Conservation (phyloP, 2,797 vertebrate species). For the Gadopsis bispinosus region DNA sequence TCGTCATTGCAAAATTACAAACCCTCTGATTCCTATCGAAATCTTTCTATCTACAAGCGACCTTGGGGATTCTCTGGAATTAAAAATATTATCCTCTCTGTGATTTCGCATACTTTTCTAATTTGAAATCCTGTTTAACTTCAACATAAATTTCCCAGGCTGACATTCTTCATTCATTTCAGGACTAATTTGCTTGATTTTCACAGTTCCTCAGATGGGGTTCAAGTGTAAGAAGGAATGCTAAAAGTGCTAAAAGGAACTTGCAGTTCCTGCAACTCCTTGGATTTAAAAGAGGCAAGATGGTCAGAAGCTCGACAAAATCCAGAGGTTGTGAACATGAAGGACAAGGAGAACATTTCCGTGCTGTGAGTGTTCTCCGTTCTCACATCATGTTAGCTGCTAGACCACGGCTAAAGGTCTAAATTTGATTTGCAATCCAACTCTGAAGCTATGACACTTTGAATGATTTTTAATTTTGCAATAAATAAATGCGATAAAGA, state of each 20-base stretch:
- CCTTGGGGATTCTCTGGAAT: background rate
- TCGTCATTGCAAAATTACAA: background rate
- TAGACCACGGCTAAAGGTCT: background rate
- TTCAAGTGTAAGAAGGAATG: background rate
- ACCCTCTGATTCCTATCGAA: background rate
- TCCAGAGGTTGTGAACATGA: background rate
- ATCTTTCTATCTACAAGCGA: background rate
- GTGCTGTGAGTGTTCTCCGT: background rate
- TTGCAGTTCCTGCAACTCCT: background rate
- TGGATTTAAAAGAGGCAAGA: background rate
- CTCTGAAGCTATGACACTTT: background rate
- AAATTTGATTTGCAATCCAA: background rate
- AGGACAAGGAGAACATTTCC: background rate
- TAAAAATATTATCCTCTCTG: background rate
- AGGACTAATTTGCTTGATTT: background rate
- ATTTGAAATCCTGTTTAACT: background rate
- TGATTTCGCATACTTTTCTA: background rate
- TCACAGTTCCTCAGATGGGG: background rate
- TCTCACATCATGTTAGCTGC: background rate
- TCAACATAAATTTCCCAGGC: background rate
- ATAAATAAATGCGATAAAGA: background rate
- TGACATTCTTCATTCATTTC: conserved; percentile 1
- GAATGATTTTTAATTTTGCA: background rate
- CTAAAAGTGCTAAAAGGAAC: background rate
- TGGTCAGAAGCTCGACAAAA: background rate